Evolutionary conservation across 1,140 invertebrate species (phyloP).

Genomic region (Drosophila nikananu): DNA sequence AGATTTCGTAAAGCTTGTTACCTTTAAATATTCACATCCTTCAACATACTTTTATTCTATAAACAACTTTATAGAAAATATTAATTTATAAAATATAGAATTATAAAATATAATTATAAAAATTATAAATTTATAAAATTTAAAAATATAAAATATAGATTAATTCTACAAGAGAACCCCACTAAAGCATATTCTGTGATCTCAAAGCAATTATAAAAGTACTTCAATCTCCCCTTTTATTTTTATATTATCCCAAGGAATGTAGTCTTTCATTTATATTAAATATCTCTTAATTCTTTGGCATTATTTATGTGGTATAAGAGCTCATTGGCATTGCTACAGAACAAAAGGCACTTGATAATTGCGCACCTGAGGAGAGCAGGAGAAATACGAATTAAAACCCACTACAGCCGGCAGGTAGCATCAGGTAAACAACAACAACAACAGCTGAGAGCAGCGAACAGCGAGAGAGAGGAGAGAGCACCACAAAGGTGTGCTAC

Average conservation of each 20-base stretch:
- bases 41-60: too few relatives aligned
- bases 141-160: not conserved
- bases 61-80: too few relatives aligned
- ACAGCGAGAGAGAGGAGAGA: constrained; percentile 29
- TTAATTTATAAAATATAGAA: too few relatives aligned
- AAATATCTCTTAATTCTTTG: constrained; percentile 11
- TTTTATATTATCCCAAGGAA: not conserved
- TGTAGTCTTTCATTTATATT: too few relatives aligned
- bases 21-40: too few relatives aligned
- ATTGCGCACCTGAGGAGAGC: constrained; percentile 73
- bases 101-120: too few relatives aligned
- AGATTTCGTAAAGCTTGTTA: too few relatives aligned
- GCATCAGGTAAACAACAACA: constrained; percentile 45
- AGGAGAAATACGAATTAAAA: constrained; percentile 26
- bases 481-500: constrained; percentile 68
- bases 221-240: not conserved
- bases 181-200: not conserved
- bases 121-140: too few relatives aligned
- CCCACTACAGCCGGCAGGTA: constrained; percentile 60
- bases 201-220: not conserved
- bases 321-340: constrained; percentile 21
- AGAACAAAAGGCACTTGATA: constrained; percentile 64
- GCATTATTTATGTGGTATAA: constrained; percentile 8
- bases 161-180: not conserved
- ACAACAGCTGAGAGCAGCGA: constrained; percentile 54